Percentiles rank a stretch among this genome's conserved stretches.
These are phyloP conservation scores for Branchellion lobata DNA, from an alignment of 2,888 invertebrate species.

Conservation along the genomic window DNA sequence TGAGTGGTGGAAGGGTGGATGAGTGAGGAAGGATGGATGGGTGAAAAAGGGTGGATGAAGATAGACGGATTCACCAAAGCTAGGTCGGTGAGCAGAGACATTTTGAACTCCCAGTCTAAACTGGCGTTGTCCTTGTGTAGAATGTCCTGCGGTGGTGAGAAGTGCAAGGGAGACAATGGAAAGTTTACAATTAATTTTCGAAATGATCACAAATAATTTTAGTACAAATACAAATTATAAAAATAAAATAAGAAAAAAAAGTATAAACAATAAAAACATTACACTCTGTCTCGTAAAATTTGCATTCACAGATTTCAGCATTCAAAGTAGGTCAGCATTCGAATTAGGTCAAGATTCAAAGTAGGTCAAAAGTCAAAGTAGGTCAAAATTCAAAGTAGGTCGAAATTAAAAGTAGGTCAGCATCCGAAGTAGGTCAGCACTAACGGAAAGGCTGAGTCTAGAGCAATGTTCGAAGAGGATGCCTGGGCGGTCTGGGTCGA, in stretches of 20 bases:
- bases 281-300: too few species aligned
- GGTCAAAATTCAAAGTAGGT: too few species aligned
- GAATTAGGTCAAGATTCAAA: too few species aligned
- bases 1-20: too few species aligned
- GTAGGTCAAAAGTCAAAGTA: too few species aligned
- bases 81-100: slow-evolving; percentile 86
- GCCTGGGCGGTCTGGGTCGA: slow-evolving; percentile 67
- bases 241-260: slow-evolving; percentile 6
- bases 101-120: slow-evolving; percentile 88
- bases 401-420: too few species aligned
- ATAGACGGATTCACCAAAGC: slow-evolving; percentile 80
- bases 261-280: not conserved
- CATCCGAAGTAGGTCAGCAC: too few species aligned
- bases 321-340: too few species aligned
- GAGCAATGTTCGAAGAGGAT: slow-evolving; percentile 81
- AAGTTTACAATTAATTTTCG: not conserved
- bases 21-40: too few species aligned
- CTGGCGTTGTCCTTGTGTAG: slow-evolving; percentile 59
- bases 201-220: not conserved
- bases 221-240: not conserved
- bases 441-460: slow-evolving; percentile 71
- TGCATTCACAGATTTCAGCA: too few species aligned
- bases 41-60: too few species aligned
- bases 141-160: slow-evolving; percentile 60
- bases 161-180: not conserved